A percentile compares a stretch with the other conserved stretches of the same genome.
phyloP scores from a whole-genome alignment of 2,113 vertebrate species.

The Etheostoma spectabile region DNA sequence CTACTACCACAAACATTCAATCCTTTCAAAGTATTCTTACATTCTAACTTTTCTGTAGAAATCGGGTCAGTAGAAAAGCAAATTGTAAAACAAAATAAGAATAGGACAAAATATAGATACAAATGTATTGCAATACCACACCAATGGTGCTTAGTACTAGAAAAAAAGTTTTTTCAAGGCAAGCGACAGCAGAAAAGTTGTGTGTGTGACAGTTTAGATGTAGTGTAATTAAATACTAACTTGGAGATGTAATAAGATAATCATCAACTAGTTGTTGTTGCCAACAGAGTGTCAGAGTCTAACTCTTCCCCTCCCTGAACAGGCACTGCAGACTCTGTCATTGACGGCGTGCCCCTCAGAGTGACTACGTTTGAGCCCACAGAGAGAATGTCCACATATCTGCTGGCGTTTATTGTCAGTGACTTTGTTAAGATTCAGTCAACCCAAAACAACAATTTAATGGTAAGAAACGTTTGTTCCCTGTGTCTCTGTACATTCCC shows the following conservation, averaged over 20 bases:
- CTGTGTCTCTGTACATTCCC: background rate
- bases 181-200: background rate
- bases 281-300: constrained; percentile 15
- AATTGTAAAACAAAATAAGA: background rate
- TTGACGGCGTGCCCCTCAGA: accelerated
- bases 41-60: background rate
- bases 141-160: background rate
- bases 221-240: constrained; percentile 25
- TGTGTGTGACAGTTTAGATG: background rate
- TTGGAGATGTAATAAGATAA: constrained; percentile 2
- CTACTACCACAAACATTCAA: background rate
- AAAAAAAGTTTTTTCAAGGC: background rate
- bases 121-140: too few relatives aligned
- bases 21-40: background rate
- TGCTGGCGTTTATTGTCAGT: constrained; percentile 93
- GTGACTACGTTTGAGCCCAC: constrained; percentile 85
- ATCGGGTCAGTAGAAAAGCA: background rate
- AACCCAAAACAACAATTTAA: accelerated
- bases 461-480: constrained; percentile 78
- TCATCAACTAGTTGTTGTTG: background rate
- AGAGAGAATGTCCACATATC: constrained; percentile 92
- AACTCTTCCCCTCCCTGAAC: constrained; percentile 7
- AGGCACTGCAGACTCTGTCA: constrained; percentile 30
- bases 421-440: constrained; percentile 54
- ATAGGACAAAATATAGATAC: background rate